A percentile compares a stretch with the other conserved stretches of the same genome.
These are phyloP conservation scores for Idaea straminata DNA, from an alignment of 2,888 invertebrate genomes.

Conservation along the genomic window DNA sequence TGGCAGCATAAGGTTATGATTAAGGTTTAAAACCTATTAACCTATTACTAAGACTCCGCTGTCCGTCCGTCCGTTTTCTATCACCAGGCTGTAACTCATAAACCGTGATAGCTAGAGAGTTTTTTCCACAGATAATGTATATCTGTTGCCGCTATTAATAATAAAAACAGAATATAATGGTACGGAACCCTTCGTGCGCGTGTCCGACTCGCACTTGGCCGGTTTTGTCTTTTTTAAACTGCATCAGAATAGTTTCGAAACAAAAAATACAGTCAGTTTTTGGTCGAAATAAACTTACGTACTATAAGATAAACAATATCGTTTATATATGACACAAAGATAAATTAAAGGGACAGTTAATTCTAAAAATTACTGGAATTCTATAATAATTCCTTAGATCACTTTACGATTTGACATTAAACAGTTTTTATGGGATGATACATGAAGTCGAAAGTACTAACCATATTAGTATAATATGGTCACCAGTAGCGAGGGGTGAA, in stretches of 20 bases:
- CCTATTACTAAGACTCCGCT: too few species aligned
- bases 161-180: too few species aligned
- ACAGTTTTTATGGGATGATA: background rate
- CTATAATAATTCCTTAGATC: background rate
- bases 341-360: constrained; percentile 5
- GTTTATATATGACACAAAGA: background rate
- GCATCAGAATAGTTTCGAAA: background rate
- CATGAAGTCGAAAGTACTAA: background rate
- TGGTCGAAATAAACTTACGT: constrained; percentile 23
- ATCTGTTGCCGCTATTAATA: too few species aligned
- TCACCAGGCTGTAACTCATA: too few species aligned
- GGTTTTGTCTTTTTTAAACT: background rate
- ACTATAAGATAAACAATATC: constrained; percentile 9
- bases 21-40: too few species aligned
- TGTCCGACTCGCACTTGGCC: background rate
- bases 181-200: too few species aligned
- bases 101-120: too few species aligned
- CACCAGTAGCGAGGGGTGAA: too few species aligned
- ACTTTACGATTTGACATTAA: background rate
- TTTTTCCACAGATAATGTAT: too few species aligned
- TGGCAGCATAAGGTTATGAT: too few species aligned
- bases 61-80: too few species aligned
- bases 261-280: constrained; percentile 26
- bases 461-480: background rate
- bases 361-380: constrained; percentile 4